Evolutionary conservation across 1,140 invertebrate genomes (phyloP), one percentile per base, ranked within the genome.

Genomic region (Ostrea denselamellosa): DNA sequence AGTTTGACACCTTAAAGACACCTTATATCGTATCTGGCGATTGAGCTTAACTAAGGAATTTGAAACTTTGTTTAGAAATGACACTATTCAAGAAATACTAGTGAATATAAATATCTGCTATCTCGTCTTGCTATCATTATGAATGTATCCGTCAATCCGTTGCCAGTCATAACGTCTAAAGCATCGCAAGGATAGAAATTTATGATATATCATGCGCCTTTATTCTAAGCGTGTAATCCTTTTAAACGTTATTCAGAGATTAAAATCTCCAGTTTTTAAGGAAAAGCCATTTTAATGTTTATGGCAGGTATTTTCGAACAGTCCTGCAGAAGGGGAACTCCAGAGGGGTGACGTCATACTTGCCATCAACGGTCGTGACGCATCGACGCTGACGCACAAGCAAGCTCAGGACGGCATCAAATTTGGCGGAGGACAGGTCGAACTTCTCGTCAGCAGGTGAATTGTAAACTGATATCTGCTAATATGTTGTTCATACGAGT

Each of bases 381-480:
- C 97, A 85, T 96, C 97, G 86, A 97, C 97, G 93, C 95, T 99
- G 91, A 96, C 97, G 92, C 98, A 99, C 94, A 97, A 98, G 95
- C 97, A 98, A 95, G 98, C 98, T 52, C 97, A 98, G 94, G 97
- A 97, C 93, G 95, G 98, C 86, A 98, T 99, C 94, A 97, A 97
- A 94, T 97, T 97, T 94, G 97, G 97, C n/a, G 94, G 94, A 44
- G 93, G 93, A 54, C 92, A 88, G 86, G 90, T 95, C 28, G 85
- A 92, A n/a, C 88, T 95, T 14, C 88, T 87, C n/a, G 87, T 95
- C 52, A 88, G 91, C 89, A 94, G 93, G 94, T 95, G 10, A 34
- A 8, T n/a, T 25, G 14, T 28, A 34, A 71, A 58, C 4, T 58
- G 4, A 17, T 58, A 62, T 56, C n/a, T 62, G 56, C 17, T 62